Percentiles rank a stretch among this genome's conserved stretches.
Evolutionary conservation across 2,113 vertebrate species (phyloP).

Genomic region (Laticauda laticaudata): DNA sequence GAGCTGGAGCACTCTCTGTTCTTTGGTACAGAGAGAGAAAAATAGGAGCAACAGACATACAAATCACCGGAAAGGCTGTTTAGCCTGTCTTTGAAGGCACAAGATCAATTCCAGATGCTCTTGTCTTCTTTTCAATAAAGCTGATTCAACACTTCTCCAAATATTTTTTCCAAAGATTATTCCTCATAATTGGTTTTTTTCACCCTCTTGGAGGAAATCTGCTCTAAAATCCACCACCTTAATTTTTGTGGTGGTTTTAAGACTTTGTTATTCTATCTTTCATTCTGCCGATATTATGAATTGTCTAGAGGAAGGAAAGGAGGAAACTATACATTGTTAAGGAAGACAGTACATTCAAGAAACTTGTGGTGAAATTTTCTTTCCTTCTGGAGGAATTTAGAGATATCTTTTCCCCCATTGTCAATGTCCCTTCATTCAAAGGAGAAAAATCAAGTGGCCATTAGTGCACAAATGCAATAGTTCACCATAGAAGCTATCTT

Average conservation of each 20-base stretch:
- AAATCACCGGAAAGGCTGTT: background rate
- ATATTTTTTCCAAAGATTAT: background rate
- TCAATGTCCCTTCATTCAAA: background rate
- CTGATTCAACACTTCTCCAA: background rate
- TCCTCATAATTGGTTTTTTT: background rate
- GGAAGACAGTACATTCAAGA: background rate
- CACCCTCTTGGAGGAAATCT: background rate
- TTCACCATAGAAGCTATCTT: background rate
- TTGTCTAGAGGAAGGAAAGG: background rate
- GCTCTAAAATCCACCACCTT: background rate
- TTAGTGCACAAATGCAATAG: background rate
- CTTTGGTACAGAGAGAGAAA: background rate
- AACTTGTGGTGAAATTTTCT: background rate
- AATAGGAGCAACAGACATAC: background rate
- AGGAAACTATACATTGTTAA: background rate
- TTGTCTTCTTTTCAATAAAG: too few species aligned
- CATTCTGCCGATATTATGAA: background rate
- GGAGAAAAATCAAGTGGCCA: background rate
- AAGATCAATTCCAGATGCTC: background rate
- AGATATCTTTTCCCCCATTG: background rate
- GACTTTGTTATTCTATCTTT: background rate
- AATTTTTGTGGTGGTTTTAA: background rate
- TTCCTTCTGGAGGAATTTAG: background rate
- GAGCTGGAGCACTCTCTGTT: background rate
- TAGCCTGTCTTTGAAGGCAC: background rate